phyloP scores from a whole-genome alignment of 2,113 vertebrate species.

The Anolis carolinensis region DNA sequence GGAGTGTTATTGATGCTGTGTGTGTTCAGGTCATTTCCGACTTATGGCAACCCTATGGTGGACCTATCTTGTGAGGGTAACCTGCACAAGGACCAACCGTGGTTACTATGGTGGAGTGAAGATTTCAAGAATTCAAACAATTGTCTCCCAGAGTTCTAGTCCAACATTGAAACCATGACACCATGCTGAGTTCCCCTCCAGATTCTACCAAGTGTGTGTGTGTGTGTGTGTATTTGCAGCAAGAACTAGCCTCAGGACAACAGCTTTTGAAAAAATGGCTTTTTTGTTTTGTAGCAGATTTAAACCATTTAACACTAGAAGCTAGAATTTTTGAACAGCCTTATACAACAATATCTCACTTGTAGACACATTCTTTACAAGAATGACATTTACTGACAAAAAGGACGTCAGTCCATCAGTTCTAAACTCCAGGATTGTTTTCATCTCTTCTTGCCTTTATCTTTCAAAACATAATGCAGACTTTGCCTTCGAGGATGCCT shows the following conservation, averaged over 20 bases:
- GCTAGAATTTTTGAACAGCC: background rate
- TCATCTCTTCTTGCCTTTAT: background rate
- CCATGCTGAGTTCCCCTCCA: no score
- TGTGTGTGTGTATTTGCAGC: background rate
- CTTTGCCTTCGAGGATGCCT: no score
- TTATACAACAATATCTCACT: background rate
- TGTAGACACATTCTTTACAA: background rate
- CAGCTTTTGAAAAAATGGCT: background rate
- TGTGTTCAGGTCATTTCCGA: no score
- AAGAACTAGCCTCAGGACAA: background rate
- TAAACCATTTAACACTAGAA: background rate
- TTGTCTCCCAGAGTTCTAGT: no score
- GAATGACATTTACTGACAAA: background rate
- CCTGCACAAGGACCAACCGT: no score
- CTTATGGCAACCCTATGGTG: no score
- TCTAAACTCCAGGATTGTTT: background rate
- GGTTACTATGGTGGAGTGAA: no score
- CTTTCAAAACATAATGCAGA: background rate
- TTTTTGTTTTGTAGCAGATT: background rate
- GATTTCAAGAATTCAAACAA: no score
- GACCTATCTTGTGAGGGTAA: no score
- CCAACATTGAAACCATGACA: no score
- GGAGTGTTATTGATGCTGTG: no score
- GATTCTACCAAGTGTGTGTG: no score
- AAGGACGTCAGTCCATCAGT: background rate